phyloP scores from a whole-genome alignment of 2,888 invertebrate species.

The Cerceris rybyensis region DNA sequence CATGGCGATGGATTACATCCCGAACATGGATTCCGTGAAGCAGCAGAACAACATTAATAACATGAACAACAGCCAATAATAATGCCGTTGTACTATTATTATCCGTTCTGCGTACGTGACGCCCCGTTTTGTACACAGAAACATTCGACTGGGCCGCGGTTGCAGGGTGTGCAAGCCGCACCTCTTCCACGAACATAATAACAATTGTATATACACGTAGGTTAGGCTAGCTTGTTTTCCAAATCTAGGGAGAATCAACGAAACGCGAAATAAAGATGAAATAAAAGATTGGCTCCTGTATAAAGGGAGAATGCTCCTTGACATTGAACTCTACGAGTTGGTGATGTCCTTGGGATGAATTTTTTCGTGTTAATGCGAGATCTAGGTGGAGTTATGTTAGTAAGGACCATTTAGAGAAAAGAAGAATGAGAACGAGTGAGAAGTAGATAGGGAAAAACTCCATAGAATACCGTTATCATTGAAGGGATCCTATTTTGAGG shows the following conservation, averaged over 20 bases:
- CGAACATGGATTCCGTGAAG: slow-evolving; percentile 88
- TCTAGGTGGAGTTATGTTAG: too few relatives aligned
- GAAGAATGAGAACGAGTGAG: too few relatives aligned
- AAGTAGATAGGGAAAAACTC: too few relatives aligned
- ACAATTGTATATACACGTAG: slow-evolving; percentile 62
- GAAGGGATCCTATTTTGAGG: background rate
- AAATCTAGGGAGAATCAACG: slow-evolving; percentile 11
- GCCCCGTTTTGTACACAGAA: slow-evolving; percentile 45
- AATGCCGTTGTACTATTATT: slow-evolving; percentile 27
- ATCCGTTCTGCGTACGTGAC: slow-evolving; percentile 14
- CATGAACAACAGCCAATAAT: slow-evolving; percentile 74
- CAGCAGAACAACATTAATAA: slow-evolving; percentile 75
- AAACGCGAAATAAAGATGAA: slow-evolving; percentile 19
- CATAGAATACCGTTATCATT: too few relatives aligned
- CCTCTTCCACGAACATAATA: slow-evolving; percentile 55
- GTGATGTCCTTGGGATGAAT: too few relatives aligned
- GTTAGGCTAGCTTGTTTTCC: slow-evolving; percentile 60
- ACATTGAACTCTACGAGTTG: too few relatives aligned
- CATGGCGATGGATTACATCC: slow-evolving; percentile 98
- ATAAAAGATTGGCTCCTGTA: background rate
- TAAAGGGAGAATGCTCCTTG: too few relatives aligned
- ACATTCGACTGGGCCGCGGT: slow-evolving; percentile 47
- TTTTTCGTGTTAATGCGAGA: too few relatives aligned
- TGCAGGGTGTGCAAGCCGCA: slow-evolving; percentile 6
- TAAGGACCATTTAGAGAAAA: too few relatives aligned